Evolutionary conservation across 2,113 vertebrate species (phyloP).

Genomic region (Tamias sibiricus): DNA sequence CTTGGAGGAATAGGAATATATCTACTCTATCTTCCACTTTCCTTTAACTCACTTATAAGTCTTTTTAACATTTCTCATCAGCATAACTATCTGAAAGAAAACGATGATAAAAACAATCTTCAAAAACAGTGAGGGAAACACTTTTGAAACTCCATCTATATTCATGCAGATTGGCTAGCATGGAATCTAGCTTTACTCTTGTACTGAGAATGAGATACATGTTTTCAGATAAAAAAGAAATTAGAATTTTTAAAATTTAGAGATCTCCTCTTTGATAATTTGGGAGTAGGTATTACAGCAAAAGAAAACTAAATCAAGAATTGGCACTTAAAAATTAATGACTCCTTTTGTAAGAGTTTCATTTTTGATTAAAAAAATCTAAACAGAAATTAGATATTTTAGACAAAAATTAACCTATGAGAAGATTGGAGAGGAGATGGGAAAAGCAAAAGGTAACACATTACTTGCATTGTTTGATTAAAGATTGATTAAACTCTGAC

Average conservation of each 20-base stretch:
- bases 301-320: background rate
- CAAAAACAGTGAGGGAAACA: background rate
- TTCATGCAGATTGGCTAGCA: background rate
- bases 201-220: background rate
- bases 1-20: background rate
- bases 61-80: background rate
- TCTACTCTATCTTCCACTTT: background rate
- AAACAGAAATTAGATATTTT: background rate
- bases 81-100: background rate
- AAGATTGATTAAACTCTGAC: background rate
- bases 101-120: background rate
- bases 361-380: background rate
- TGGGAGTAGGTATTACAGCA: background rate
- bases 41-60: background rate
- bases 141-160: background rate
- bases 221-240: background rate
- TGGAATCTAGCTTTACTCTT: no score
- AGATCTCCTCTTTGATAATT: no score
- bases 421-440: background rate
- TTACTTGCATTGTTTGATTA: background rate
- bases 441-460: background rate
- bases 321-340: background rate
- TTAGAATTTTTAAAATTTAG: background rate
- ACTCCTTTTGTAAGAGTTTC: background rate
- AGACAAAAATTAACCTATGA: background rate